Evolutionary conservation across 2,888 invertebrate genomes (phyloP), one percentile per base, ranked within the genome.

Genomic region (Pseudococcus jackbeardsleyi): DNA sequence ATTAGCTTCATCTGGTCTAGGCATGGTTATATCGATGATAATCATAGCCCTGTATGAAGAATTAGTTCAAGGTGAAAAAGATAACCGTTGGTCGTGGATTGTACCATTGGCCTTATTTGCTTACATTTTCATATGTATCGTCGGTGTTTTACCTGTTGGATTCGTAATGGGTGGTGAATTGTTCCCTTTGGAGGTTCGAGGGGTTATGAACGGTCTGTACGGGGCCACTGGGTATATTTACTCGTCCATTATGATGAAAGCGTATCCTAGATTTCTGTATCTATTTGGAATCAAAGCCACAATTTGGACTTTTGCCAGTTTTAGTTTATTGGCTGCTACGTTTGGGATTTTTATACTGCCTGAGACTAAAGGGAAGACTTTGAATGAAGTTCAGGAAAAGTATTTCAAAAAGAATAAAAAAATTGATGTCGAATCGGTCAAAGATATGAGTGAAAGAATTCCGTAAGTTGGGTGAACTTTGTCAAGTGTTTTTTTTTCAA

Each of bases 101-200:
- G 64, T 86, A 39, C 64, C 64, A n/a, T 12, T 64, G 11, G 22
- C 68, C 39, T 42, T 86, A 2, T 64, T 42, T 15, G 22, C 42
- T 8, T 46, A 46, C n/a, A 22, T 86, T 26, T 46, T 68, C 1
- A 7, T 19, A 1, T 64, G 86, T 42, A 68, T 39, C 17, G 8
- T 86, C 15, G 59, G 59, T n/a, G 86, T 68, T 22, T 46, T 86
- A 59, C 42, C 86, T 42, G 42, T 86, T 2, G 42, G 64, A 7
- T 86, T 64, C 33, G 64, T 59, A 59, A 39, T 86, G 68, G 64
- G 42, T 15, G 64, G 86, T 12, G 86, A 86, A 86, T 15, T 86
- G 46, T 86, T 86, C 15, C 86, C 86, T 11, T 54, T 42, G 17
- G 86, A 86, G 68, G 86, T 46, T 11, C 33, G 68, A 19, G 86